These are phyloP conservation scores for Drosophila pseudoananassae DNA, from an alignment of 1,140 invertebrate genomes.

Conservation along the genomic window DNA sequence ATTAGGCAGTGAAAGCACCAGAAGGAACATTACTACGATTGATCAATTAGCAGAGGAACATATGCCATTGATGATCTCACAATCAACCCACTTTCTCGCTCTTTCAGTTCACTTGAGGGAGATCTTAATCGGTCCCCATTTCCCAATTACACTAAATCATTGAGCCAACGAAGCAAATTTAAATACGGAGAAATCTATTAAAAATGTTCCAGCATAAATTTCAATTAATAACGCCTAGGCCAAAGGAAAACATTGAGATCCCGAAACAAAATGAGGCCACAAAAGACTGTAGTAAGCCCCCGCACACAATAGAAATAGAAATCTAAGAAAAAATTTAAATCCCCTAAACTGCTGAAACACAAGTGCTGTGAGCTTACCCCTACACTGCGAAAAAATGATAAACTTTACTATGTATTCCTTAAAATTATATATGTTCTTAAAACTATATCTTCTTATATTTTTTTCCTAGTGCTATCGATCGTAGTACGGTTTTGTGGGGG, in stretches of 20 bases:
- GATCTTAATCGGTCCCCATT: conserved; percentile 69
- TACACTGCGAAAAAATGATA: conserved; percentile 9
- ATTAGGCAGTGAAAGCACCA: conserved; percentile 66
- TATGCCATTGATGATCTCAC: conserved; percentile 69
- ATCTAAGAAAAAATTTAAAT: conserved; percentile 32
- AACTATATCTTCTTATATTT: no score
- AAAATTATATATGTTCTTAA: no score
- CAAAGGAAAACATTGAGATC: conserved; percentile 16
- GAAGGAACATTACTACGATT: conserved; percentile 21
- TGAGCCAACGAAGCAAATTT: conserved; percentile 70
- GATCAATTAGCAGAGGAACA: conserved; percentile 45
- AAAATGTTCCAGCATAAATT: conserved; percentile 79
- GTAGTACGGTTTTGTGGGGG: conserved; percentile 1
- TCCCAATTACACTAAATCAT: conserved; percentile 76
- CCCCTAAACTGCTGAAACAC: conserved; percentile 35
- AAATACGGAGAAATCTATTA: conserved; percentile 77
- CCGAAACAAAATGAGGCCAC: conserved; percentile 37
- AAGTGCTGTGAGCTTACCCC: conserved; percentile 69
- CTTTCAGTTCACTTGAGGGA: conserved; percentile 49
- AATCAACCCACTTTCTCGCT: conserved; percentile 61
- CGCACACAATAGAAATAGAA: conserved; percentile 27
- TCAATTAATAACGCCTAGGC: conserved; percentile 77
- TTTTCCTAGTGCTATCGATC: conserved; percentile 1
- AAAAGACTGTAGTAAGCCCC: conserved; percentile 63
- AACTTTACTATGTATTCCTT: background rate